Base-by-base conservation (phyloP, 1,140 invertebrate genomes). In the Apis dorsata region DNA sequence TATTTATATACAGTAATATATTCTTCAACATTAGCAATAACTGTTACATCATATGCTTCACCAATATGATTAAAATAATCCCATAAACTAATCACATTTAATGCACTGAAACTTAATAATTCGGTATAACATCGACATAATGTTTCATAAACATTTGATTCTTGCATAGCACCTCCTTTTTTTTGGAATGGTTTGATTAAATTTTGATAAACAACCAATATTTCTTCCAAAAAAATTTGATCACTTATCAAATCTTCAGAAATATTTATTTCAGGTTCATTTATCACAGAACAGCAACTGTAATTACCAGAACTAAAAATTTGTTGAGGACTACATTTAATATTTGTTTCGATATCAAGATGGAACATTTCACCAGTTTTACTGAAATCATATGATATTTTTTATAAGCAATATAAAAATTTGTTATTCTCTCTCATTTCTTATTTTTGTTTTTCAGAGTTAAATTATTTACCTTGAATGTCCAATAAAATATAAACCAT, bases 11-110 rank as follows among this genome's bases (percentile, higher is more conserved):
- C 94, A 84, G 95, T 94, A 83, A 97, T 95, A 93, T 95, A 96
- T 91, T 97, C 96, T 75, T 96, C 96, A 91, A 96, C 95, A 92
- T 96, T 95, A 90, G 95, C 95, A 83, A 97, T 94, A 81, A 97
- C 94, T 13, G 95, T 93, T 83, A 97, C 95, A 92, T 96, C 95
- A 90, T 95, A 95, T 17, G 94, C 86, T 92, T 96, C 95, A 60
- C 95, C 94, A 89, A 95, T 95, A 81, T 96, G 94, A 81, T 96
- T 95, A 80, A 95, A 95, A 91, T 95, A 96, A 88, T 95, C 95
- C 93, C 95, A 95, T 83, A 96, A 94, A 83, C 95, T 96, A 76
- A 95, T 93, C 70, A 97, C 94, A 91, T 96, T 96, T 59, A 96
- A 93, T 82, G 96, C 95, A 53, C 95, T 95, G 83, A 97, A 94